Base-by-base conservation (phyloP, 1,140 invertebrate species). In the Pristionchus pacificus region DNA sequence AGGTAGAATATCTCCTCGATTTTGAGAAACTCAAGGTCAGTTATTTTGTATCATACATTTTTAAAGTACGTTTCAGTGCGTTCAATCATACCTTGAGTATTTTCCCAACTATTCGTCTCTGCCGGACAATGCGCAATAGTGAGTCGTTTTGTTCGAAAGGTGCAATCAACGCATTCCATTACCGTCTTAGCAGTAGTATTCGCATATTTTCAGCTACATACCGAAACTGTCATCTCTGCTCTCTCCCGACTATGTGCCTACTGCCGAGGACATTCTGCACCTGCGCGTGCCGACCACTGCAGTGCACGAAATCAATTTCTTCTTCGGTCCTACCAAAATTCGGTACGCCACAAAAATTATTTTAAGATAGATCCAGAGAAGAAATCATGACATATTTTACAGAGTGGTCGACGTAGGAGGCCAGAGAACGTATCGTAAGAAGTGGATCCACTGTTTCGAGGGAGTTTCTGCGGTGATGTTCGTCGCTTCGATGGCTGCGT, bases 361-460 rank as follows among this genome's bases (percentile, higher is more conserved):
- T n/a, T n/a, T n/a, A n/a, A n/a, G n/a, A n/a, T n/a, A n/a, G n/a
- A n/a, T n/a, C n/a, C n/a, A n/a, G n/a, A n/a, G n/a, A n/a, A n/a
- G n/a, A n/a, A n/a, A n/a, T n/a, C n/a, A n/a, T n/a, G n/a, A n/a
- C n/a, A n/a, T n/a, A n/a, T n/a, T n/a, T n/a, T 79, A 28, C 86
- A 93, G 93, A 88, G 94, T 96, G 91, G 93, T 97, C 81, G 94
- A 97, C 85, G 94, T 97, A 72, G 94, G 94, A 75, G 94, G 94
- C 81, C 94, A 97, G 88, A 89, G 93, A 88, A 95, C 93, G 68
- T 93, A 97, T 88, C 89, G 94, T 90, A 91, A 93, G 88, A 97
- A 97, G 89, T 97, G 94, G 94, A 97, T 97, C 84, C 93, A 97
- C 86, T 97, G 93, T 89, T 97, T 97, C 86, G 94, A 97, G 88